Percentiles rank a stretch among this genome's conserved stretches.
These are phyloP conservation scores for Heterocephalus glaber DNA, from an alignment of 2,113 vertebrate genomes.

Conservation along the genomic window DNA sequence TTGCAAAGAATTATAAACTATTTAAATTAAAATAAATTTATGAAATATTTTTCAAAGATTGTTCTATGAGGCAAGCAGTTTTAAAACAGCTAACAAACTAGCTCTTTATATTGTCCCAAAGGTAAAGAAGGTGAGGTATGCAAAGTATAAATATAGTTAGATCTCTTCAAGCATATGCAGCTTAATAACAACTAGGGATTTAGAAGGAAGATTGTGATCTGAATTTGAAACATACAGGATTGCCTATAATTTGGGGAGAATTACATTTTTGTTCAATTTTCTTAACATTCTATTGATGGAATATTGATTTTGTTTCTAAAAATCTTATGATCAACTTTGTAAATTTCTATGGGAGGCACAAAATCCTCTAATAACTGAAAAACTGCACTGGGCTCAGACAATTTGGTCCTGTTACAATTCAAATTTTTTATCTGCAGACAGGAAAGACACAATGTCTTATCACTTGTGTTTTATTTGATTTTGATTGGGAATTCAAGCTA, in stretches of 20 bases:
- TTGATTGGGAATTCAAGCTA: conserved; percentile 74
- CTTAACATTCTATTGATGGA: conserved; percentile 34
- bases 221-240: not conserved
- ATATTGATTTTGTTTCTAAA: conserved; percentile 62
- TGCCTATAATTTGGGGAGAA: not conserved
- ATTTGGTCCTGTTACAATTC: conserved; percentile 52
- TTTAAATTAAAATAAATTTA: conserved; percentile 35
- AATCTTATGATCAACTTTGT: conserved; percentile 27
- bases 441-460: conserved; percentile 63
- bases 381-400: not conserved
- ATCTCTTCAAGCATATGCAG: not conserved
- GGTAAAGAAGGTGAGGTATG: not conserved
- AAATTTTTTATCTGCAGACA: conserved; percentile 65
- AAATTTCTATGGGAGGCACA: conserved; percentile 38
- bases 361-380: conserved; percentile 7
- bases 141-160: conserved; percentile 13
- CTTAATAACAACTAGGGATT: not conserved
- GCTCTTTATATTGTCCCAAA: not conserved
- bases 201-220: not conserved
- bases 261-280: not conserved
- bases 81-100: conserved; percentile 1
- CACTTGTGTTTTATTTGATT: conserved; percentile 72
- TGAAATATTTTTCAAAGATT: conserved; percentile 25
- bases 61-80: not conserved
- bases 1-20: not conserved